Percentiles rank a stretch among this genome's conserved stretches.
These are phyloP conservation scores for Dipodomys spectabilis DNA, from an alignment of 2,113 vertebrate genomes.

Conservation along the genomic window DNA sequence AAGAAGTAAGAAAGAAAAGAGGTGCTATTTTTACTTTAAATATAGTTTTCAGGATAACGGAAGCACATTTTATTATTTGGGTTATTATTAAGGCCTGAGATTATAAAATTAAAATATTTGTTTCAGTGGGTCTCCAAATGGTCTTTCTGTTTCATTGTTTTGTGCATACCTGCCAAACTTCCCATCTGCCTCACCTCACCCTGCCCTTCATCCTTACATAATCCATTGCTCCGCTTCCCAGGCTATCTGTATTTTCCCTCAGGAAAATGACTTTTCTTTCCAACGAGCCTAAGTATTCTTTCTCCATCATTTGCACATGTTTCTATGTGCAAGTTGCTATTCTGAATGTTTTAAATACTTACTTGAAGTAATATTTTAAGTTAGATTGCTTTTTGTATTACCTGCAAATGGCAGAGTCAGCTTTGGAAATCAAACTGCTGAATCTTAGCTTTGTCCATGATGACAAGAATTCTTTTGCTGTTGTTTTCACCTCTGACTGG, in stretches of 20 bases:
- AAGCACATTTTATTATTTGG: not conserved
- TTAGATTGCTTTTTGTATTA: not conserved
- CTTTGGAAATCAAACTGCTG: not conserved
- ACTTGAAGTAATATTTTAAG: not conserved
- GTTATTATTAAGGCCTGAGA: not conserved
- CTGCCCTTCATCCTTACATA: not conserved
- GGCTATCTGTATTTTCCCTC: not conserved
- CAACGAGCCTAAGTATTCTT: not conserved
- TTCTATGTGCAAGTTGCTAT: not conserved
- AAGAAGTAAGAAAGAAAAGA: not conserved
- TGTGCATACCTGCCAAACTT: not conserved
- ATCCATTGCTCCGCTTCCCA: not conserved
- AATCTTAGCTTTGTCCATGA: not conserved
- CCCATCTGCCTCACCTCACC: not conserved
- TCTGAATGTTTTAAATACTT: not conserved
- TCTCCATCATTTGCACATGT: not conserved
- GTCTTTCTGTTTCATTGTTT: not conserved
- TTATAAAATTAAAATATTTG: constrained; percentile 22
- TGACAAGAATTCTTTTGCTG: not conserved
- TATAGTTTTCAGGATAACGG: not conserved
- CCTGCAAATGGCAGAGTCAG: not conserved
- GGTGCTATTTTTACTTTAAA: not conserved
- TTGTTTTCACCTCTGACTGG: not conserved
- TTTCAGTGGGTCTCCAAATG: not conserved
- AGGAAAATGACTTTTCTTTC: not conserved